These are phyloP conservation scores for Eudasyphora cyanicolor DNA, from an alignment of 2,888 invertebrate species.

Conservation along the genomic window DNA sequence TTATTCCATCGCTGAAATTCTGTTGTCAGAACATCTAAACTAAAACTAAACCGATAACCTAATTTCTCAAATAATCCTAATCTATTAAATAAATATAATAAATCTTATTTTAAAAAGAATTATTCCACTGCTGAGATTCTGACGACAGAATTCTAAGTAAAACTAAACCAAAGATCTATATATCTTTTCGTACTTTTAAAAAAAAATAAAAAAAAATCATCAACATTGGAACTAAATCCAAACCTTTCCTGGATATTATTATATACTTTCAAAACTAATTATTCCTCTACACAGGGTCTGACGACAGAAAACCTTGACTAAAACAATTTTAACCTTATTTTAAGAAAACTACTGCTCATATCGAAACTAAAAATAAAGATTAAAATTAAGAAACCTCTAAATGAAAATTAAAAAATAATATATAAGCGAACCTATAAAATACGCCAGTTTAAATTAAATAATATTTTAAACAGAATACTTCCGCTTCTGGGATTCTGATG, in stretches of 20 bases:
- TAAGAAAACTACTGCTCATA: no score
- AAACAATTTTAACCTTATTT: background rate
- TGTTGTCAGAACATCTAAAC: background rate
- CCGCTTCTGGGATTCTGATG: conserved; percentile 22
- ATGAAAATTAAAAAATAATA: no score
- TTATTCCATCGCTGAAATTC: conserved; percentile 4
- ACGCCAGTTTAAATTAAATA: no score
- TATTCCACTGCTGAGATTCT: conserved; percentile 19
- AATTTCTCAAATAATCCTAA: background rate
- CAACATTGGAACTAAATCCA: no score
- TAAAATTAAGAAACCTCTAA: no score
- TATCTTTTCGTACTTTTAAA: no score
- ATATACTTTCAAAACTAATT: background rate
- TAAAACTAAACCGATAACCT: background rate
- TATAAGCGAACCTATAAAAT: no score
- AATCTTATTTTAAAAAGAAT: background rate
- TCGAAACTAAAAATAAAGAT: no score
- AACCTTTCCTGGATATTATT: no score
- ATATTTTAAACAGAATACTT: conserved; percentile 3
- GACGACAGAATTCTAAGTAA: background rate
- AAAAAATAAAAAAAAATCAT: no score
- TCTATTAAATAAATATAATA: background rate
- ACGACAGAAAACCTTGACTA: no score
- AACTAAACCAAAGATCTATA: no score
- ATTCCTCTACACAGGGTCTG: background rate